Base-by-base conservation (phyloP, 1,140 invertebrate genomes). In the Anoplophora glabripennis region DNA sequence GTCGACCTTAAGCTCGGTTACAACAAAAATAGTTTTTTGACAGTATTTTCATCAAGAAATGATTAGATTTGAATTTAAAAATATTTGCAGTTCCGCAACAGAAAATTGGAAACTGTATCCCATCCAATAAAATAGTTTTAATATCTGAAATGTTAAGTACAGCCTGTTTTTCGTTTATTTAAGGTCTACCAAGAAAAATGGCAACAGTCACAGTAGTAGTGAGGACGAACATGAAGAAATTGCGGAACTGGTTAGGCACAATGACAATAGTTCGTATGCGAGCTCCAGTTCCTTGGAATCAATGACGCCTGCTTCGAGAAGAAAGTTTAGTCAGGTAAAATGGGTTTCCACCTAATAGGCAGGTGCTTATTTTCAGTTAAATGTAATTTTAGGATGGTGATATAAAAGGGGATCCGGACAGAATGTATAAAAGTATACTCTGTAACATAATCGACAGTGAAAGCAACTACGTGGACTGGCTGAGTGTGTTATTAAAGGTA, bases 381-480 rank as follows among this genome's bases (percentile, higher is more conserved):
- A 7, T 51, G 46, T 55, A 37, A 53, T 60, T 66, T 46, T 47
- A 72, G 71, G 69, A 70, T 35, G 60, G 67, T 72, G 78, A 78
- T 73, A 84, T 84, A 81, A 86, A 88, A 66, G 83, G 84, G 11
- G 87, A 87, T 65, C 78, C 84, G 65, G 81, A 84, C 9, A 85
- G 85, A n/a, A 89, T 90, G 86, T 87, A 89, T 63, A 84, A 88
- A 59, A 89, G 88, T 66, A 93, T 96, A 63, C 82, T 96, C 42
- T 86, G 84, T 51, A 94, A 90, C 68, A 93, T 96, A 40, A 87
- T 94, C 65, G 91, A 94, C 67, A 95, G 92, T 73, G 94, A 96
- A 78, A 86, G 84, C 18, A 85, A 89, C 46, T 96, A 95, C 72
- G 88, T 96, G 8, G 92, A 93, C 75, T 92, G 90, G 73, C 81